Conservation (phyloP, 2,888 invertebrate genomes). For the Lymantria monacha region DNA sequence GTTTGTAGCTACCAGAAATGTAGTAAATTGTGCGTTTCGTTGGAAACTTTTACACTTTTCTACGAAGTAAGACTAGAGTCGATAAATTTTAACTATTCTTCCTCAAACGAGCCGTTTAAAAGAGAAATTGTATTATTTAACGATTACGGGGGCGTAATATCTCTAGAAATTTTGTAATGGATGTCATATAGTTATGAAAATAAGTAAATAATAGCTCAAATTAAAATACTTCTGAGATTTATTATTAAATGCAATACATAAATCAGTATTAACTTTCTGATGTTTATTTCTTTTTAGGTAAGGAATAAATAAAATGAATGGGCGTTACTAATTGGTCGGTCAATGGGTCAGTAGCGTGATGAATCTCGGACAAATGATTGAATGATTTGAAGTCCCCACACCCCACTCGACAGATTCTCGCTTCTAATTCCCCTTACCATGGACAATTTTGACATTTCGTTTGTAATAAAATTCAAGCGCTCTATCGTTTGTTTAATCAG, state of each 20-base stretch:
- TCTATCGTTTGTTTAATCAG: conserved; percentile 21
- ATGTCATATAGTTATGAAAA: conserved; percentile 34
- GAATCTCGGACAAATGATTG: conserved; percentile 53
- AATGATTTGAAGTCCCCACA: conserved; percentile 44
- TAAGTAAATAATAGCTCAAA: conserved; percentile 2
- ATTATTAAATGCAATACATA: conserved; percentile 7
- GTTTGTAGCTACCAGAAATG: conserved; percentile 45
- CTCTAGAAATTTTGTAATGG: conserved; percentile 67
- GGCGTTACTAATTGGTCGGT: conserved; percentile 52
- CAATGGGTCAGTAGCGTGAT: conserved; percentile 55
- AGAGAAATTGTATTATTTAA: conserved; percentile 63
- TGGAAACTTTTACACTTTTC: conserved; percentile 65
- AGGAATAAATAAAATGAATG: conserved; percentile 50
- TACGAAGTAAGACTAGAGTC: conserved; percentile 52
- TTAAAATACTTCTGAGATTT: conserved; percentile 1
- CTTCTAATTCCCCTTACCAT: conserved; percentile 50
- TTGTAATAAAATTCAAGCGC: conserved; percentile 61
- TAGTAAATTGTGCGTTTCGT: conserved; percentile 57
- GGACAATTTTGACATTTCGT: conserved; percentile 51
- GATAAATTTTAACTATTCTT: conserved; percentile 60
- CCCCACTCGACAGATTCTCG: conserved; percentile 53
- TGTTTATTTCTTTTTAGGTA: conserved; percentile 23
- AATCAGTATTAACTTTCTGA: conserved; percentile 25
- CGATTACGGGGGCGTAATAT: conserved; percentile 65
- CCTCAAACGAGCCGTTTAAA: conserved; percentile 55